Percentiles rank a stretch among this genome's conserved stretches.
phyloP scores from a whole-genome alignment of 1,140 invertebrate species.

The Yoshiicerus persimilis region DNA sequence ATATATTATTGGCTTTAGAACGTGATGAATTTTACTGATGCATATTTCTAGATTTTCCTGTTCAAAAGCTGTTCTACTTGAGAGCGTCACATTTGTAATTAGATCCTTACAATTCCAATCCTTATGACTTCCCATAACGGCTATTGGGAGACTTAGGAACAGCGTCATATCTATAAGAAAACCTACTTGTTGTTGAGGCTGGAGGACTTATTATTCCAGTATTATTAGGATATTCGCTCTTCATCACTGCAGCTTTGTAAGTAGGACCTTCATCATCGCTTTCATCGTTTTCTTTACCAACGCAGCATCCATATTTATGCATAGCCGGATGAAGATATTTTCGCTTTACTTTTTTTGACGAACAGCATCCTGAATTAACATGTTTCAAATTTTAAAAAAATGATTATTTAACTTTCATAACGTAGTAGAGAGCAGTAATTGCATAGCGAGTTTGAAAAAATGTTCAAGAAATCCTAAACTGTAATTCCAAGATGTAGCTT shows the following conservation, averaged over 20 bases:
- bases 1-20: too few species aligned
- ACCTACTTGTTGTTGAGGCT: not conserved
- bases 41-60: too few species aligned
- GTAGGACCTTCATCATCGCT: not conserved
- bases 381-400: not conserved
- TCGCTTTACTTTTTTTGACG: slow-evolving; percentile 1
- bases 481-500: too few species aligned
- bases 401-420: not conserved
- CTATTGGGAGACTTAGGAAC: not conserved
- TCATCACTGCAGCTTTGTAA: not conserved
- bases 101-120: too few species aligned
- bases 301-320: not conserved
- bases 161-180: not conserved
- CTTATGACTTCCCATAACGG: not conserved
- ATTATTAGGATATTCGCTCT: not conserved
- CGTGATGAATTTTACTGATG: too few species aligned
- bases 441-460: not conserved
- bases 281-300: not conserved
- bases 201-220: not conserved
- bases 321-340: slow-evolving; percentile 35
- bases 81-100: too few species aligned
- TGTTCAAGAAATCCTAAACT: too few species aligned
- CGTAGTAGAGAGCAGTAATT: not conserved
- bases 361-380: not conserved
- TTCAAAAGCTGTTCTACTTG: too few species aligned